Conservation (phyloP, 1,140 invertebrate species). For the Musca vetustissima region DNA sequence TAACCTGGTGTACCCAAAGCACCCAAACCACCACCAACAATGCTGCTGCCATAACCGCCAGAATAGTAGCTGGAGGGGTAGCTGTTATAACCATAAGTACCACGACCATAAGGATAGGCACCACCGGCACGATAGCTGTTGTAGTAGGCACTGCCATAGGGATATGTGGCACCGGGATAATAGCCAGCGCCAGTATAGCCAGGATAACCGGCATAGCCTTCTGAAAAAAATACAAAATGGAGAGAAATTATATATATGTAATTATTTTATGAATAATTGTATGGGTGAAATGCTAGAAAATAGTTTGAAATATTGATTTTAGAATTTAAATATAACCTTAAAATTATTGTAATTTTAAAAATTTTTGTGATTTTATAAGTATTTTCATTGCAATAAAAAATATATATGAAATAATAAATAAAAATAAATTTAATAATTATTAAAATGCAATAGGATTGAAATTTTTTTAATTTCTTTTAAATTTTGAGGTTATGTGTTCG, state of each 20-base stretch:
- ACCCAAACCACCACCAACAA: conserved; percentile 47
- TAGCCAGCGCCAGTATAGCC: conserved; percentile 28
- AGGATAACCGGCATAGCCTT: conserved; percentile 25
- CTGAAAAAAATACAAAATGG: conserved; percentile 3
- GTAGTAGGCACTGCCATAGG: conserved; percentile 47
- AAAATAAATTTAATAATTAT: too few species aligned
- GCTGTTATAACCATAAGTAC: conserved; percentile 40
- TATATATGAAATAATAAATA: too few species aligned
- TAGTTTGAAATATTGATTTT: too few species aligned
- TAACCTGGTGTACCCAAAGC: conserved; percentile 34
- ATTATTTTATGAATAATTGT: too few species aligned
- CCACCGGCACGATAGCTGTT: conserved; percentile 40
- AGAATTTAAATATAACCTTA: too few species aligned
- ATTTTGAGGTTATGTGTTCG: too few species aligned
- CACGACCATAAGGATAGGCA: conserved; percentile 41
- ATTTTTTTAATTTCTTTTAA: too few species aligned
- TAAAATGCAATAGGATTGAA: too few species aligned
- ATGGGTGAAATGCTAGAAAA: too few species aligned
- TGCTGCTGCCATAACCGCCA: conserved; percentile 50
- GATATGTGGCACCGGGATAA: conserved; percentile 32
- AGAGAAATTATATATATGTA: not conserved
- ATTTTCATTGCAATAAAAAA: too few species aligned
- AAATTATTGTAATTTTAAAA: too few species aligned
- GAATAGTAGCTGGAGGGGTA: conserved; percentile 51
- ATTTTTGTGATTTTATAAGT: too few species aligned